Percentiles rank a stretch among this genome's conserved stretches.
Evolutionary conservation across 2,888 invertebrate species (phyloP).

Genomic region (Stratiomys singularior): DNA sequence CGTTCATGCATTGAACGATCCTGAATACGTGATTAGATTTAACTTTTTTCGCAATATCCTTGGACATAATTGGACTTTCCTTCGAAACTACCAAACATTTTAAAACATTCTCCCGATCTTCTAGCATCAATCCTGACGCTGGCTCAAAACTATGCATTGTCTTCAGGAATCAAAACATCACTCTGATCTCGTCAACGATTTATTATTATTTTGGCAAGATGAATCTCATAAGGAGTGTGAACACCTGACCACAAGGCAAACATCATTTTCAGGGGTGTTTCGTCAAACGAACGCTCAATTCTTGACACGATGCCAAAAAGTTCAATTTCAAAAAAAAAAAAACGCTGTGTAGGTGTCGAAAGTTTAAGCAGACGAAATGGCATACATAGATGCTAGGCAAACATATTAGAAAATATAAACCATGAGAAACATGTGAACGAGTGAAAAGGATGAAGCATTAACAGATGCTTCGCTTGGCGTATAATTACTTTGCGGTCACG

Average conservation of each 20-base stretch:
- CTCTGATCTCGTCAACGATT: not conserved
- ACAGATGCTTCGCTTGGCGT: not conserved
- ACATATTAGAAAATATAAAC: not conserved
- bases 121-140: no score
- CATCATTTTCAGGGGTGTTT: not conserved
- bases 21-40: not conserved
- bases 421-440: not conserved
- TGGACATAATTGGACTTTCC: not conserved
- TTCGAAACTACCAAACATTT: not conserved
- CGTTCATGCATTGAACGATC: no score
- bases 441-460: not conserved
- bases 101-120: no score
- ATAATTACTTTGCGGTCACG: conserved; percentile 15
- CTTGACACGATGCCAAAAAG: conserved; percentile 10
- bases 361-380: conserved; percentile 12
- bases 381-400: not conserved
- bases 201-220: conserved; percentile 18
- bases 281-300: not conserved
- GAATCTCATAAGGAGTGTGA: not conserved
- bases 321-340: not conserved
- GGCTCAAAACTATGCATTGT: not conserved
- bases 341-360: not conserved
- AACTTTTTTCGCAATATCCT: not conserved
- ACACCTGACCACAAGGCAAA: conserved; percentile 22
- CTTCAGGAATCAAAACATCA: not conserved